These are phyloP conservation scores for Parapristionchus giblindavisi DNA, from an alignment of 2,888 invertebrate genomes.

Conservation along the genomic window DNA sequence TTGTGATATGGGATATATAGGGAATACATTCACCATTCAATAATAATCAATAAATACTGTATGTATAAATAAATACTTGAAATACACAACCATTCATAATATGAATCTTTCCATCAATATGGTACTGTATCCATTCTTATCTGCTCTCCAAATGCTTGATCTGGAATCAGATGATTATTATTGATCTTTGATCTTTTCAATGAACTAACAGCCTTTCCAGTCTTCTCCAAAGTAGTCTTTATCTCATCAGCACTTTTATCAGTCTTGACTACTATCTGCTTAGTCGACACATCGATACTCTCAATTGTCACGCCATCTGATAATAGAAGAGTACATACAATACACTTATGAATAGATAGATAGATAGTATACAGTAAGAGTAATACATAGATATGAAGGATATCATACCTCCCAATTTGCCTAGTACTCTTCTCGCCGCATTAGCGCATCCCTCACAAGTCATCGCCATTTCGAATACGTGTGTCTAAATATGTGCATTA, in stretches of 20 bases:
- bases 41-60: too few relatives aligned
- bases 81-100: too few relatives aligned
- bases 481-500: conserved; percentile 71
- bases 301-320: conserved; percentile 67
- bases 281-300: conserved; percentile 69
- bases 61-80: too few relatives aligned
- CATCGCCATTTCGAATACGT: conserved; percentile 89
- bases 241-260: conserved; percentile 68
- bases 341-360: neutral
- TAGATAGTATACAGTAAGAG: neutral
- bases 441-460: conserved; percentile 91
- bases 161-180: too few relatives aligned
- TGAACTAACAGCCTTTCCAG: conserved; percentile 71
- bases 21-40: too few relatives aligned
- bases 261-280: conserved; percentile 71
- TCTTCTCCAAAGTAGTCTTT: conserved; percentile 71
- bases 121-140: too few relatives aligned
- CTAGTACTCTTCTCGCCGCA: conserved; percentile 85
- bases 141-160: too few relatives aligned
- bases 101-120: too few relatives aligned
- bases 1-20: too few relatives aligned
- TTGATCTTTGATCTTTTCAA: too few relatives aligned
- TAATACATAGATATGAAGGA: conserved; percentile 72
- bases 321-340: neutral
- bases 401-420: conserved; percentile 77